Percentiles rank a stretch among this genome's conserved stretches.
Evolutionary conservation across 2,888 invertebrate genomes (phyloP).

Genomic region (Chesias legatella): DNA sequence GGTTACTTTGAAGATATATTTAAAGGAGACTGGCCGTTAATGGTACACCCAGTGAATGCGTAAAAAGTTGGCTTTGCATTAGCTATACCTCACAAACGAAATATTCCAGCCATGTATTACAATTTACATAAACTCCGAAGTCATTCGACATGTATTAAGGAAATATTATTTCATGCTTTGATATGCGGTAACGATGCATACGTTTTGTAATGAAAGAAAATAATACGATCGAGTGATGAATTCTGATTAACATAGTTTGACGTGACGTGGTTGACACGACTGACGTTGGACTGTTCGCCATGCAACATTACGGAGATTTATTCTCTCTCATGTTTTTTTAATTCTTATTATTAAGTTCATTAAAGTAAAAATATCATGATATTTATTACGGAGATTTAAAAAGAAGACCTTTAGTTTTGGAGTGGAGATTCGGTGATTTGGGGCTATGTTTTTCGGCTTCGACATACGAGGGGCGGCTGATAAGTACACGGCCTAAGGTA

Average conservation of each 20-base stretch:
- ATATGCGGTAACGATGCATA: slow-evolving; percentile 55
- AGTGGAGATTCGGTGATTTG: too few relatives aligned
- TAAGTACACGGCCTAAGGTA: too few relatives aligned
- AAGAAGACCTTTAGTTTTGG: too few relatives aligned
- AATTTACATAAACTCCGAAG: slow-evolving; percentile 72
- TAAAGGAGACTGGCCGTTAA: slow-evolving; percentile 45
- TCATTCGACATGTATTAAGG: slow-evolving; percentile 70
- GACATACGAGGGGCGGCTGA: too few relatives aligned
- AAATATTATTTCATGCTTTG: slow-evolving; percentile 64
- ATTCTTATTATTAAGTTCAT: too few relatives aligned
- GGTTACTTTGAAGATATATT: slow-evolving; percentile 34
- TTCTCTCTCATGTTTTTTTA: too few relatives aligned
- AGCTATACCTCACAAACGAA: slow-evolving; percentile 49
- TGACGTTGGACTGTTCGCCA: too few relatives aligned
- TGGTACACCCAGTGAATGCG: slow-evolving; percentile 55
- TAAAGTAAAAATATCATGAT: too few relatives aligned
- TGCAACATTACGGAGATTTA: not conserved
- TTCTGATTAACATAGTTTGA: not conserved
- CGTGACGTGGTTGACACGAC: too few relatives aligned
- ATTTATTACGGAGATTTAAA: too few relatives aligned
- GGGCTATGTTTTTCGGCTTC: too few relatives aligned
- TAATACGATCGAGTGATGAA: slow-evolving; percentile 24
- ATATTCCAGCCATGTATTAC: slow-evolving; percentile 66
- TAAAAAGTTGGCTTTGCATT: slow-evolving; percentile 52
- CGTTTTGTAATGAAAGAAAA: slow-evolving; percentile 26